These are phyloP conservation scores for Pissodes strobi DNA, from an alignment of 1,140 invertebrate genomes.

Conservation along the genomic window DNA sequence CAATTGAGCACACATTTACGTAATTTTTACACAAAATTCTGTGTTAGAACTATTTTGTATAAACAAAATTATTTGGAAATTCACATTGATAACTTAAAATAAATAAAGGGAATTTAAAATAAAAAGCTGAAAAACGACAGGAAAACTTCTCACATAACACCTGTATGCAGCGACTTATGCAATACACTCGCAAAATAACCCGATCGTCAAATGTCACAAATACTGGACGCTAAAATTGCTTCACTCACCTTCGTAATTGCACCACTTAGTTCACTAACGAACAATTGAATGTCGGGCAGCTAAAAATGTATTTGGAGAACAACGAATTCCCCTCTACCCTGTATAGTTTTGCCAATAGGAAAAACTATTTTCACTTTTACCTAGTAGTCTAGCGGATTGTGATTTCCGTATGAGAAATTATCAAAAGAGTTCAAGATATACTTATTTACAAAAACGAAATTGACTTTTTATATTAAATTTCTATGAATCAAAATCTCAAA, in stretches of 20 bases:
- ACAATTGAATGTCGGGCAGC: conserved; percentile 16
- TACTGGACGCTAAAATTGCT: conserved; percentile 13
- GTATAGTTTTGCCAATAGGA: conserved; percentile 1
- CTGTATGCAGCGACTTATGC: not conserved
- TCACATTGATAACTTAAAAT: too few species aligned
- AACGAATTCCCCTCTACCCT: conserved; percentile 3
- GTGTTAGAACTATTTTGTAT: too few species aligned
- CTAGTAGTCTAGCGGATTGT: not conserved
- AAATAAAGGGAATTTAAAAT: too few species aligned
- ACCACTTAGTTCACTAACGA: conserved; percentile 18
- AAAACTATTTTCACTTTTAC: conserved; percentile 6
- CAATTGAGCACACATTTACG: too few species aligned
- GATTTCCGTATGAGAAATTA: too few species aligned
- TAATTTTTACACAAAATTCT: too few species aligned
- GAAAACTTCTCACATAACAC: not conserved
- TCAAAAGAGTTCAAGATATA: too few species aligned
- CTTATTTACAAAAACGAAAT: too few species aligned
- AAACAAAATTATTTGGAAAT: too few species aligned
- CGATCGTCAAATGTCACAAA: conserved; percentile 12
- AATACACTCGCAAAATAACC: not conserved
- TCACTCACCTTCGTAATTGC: conserved; percentile 14
- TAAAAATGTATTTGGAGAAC: conserved; percentile 16
- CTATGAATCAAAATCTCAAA: too few species aligned
- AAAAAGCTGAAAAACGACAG: too few species aligned
- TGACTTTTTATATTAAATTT: too few species aligned